Conservation (phyloP, 2,113 vertebrate species). For the Pollimyrus isidori region DNA sequence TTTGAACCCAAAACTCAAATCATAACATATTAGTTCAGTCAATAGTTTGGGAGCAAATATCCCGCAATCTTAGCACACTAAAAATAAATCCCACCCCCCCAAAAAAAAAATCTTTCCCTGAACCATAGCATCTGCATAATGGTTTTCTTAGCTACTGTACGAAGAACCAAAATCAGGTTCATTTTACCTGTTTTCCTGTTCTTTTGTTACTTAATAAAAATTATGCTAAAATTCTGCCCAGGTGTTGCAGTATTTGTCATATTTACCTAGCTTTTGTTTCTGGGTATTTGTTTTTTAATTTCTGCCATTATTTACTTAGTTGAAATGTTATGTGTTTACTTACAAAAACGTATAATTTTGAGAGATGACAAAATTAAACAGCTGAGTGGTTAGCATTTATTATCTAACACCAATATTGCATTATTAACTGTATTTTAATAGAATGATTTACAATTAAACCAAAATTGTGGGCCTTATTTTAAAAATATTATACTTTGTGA, state of each 20-base stretch:
- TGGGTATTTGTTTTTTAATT: neutral
- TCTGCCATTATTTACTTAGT: neutral
- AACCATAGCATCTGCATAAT: neutral
- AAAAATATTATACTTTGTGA: neutral
- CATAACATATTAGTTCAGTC: neutral
- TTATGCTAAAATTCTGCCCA: neutral
- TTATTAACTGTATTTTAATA: neutral
- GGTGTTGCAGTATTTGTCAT: neutral
- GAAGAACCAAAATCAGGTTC: neutral
- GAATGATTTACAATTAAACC: neutral
- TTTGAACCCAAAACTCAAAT: conserved; percentile 32
- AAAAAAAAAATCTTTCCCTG: conserved; percentile 1
- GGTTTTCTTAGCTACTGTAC: neutral
- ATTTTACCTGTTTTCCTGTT: neutral
- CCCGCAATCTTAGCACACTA: neutral
- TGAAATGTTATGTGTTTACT: neutral
- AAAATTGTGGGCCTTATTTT: neutral
- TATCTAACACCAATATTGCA: neutral
- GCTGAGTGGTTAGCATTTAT: neutral
- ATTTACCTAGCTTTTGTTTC: neutral
- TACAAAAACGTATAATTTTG: neutral
- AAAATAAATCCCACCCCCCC: neutral
- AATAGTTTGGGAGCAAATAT: neutral
- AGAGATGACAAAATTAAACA: neutral
- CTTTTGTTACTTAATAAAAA: neutral